Evolutionary conservation across 1,140 invertebrate species (phyloP).

Genomic region (Drosophila equinoxialis): DNA sequence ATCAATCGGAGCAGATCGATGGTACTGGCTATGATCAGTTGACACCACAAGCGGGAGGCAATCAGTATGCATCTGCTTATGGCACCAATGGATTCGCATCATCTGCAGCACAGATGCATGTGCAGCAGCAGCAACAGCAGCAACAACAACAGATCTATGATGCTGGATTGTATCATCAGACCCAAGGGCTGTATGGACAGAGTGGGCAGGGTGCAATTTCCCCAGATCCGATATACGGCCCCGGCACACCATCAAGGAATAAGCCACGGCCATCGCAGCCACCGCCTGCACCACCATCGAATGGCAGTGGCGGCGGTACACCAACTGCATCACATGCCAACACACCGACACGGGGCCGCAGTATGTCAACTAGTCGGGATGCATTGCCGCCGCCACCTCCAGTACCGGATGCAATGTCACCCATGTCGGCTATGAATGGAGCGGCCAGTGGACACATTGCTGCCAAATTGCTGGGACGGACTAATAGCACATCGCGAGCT

Average conservation of each 20-base stretch:
- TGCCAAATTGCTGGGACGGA: constrained; percentile 82
- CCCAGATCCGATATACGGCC: constrained; percentile 84
- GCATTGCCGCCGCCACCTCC: constrained; percentile 93
- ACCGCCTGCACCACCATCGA: constrained; percentile 92
- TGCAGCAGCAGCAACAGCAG: constrained; percentile 66
- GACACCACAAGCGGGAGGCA: constrained; percentile 60
- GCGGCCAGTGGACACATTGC: constrained; percentile 78
- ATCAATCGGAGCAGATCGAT: constrained; percentile 85
- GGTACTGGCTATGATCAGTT: constrained; percentile 81
- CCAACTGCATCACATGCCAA: constrained; percentile 87
- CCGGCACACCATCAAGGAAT: constrained; percentile 85
- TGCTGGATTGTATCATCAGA: constrained; percentile 71
- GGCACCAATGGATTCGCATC: constrained; percentile 75
- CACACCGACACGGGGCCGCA: constrained; percentile 88
- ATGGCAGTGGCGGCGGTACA: constrained; percentile 87
- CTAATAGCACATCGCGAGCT: constrained; percentile 82
- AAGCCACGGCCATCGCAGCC: constrained; percentile 91
- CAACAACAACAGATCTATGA: constrained; percentile 75
- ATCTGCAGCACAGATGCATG: constrained; percentile 58
- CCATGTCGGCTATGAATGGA: constrained; percentile 65
- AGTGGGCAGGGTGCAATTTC: constrained; percentile 81
- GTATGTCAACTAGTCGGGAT: constrained; percentile 88
- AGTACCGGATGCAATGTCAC: constrained; percentile 86
- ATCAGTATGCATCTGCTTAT: constrained; percentile 66
- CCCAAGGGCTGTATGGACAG: constrained; percentile 83